Percentiles rank a stretch among this genome's conserved stretches.
These are phyloP conservation scores for Labia minor DNA, from an alignment of 2,888 invertebrate genomes.

Conservation along the genomic window DNA sequence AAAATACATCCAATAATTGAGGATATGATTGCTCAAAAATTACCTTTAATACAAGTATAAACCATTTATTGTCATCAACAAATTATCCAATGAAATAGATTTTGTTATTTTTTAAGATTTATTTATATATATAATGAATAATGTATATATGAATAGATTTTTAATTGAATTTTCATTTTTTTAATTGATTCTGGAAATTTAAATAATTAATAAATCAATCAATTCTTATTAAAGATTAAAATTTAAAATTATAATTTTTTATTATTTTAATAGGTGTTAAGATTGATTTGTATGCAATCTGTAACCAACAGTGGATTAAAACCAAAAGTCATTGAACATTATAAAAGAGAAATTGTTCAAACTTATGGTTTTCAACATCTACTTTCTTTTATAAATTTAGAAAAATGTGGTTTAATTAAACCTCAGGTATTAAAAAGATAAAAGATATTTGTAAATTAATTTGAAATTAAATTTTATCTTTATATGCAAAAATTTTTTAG, in stretches of 20 bases:
- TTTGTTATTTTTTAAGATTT: not conserved
- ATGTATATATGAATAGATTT: not conserved
- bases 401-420: constrained; percentile 72
- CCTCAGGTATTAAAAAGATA: constrained; percentile 50
- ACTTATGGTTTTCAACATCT: constrained; percentile 81
- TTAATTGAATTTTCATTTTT: not conserved
- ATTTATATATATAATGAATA: not conserved
- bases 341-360: constrained; percentile 61
- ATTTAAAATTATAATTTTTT: no score
- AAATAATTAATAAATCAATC: no score
- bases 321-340: constrained; percentile 66
- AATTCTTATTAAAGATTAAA: no score
- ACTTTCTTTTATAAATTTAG: constrained; percentile 71
- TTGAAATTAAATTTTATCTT: not conserved
- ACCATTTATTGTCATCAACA: no score
- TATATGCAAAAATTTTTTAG: constrained; percentile 19
- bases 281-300: constrained; percentile 88
- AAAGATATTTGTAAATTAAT: not conserved
- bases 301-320: constrained; percentile 87
- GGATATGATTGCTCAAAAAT: constrained; percentile 77
- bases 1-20: constrained; percentile 81
- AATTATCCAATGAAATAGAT: not conserved
- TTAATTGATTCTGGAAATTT: no score
- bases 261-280: constrained; percentile 45
- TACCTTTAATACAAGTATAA: constrained; percentile 59